Percentiles rank a stretch among this genome's conserved stretches.
Conservation (phyloP, 1,140 invertebrate genomes). For the Lordiphosa mommai region DNA sequence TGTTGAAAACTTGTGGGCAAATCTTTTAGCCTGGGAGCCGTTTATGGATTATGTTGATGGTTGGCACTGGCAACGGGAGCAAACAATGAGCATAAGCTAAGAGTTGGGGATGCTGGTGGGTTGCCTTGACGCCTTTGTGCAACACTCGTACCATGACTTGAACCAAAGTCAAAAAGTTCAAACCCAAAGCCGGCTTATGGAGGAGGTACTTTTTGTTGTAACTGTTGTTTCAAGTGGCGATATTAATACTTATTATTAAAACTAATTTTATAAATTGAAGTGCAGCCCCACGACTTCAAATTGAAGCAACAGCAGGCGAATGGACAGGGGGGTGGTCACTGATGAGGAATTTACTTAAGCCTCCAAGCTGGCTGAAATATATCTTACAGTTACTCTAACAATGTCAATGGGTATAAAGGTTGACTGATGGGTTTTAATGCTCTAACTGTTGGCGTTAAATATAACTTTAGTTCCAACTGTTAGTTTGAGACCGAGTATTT, state of each 20-base stretch:
- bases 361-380: background rate
- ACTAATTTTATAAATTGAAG: constrained; percentile 67
- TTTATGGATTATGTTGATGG: constrained; percentile 36
- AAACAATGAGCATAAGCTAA: constrained; percentile 65
- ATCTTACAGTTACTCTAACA: no score
- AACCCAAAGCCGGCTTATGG: constrained; percentile 55
- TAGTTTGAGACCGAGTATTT: no score
- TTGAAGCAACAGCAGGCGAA: background rate
- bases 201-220: constrained; percentile 13
- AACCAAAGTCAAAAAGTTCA: constrained; percentile 48
- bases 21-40: constrained; percentile 22
- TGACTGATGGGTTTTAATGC: no score
- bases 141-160: constrained; percentile 53
- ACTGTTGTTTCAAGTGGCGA: constrained; percentile 59
- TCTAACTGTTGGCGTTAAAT: no score
- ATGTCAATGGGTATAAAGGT: no score
- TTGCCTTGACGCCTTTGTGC: constrained; percentile 67
- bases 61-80: constrained; percentile 60
- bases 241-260: constrained; percentile 67
- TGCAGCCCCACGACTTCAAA: constrained; percentile 1
- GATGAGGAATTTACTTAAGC: background rate
- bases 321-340: background rate
- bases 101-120: constrained; percentile 1
- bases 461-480: no score
- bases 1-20: constrained; percentile 64